Percentiles rank a stretch among this genome's conserved stretches.
Conservation (phyloP, 2,113 vertebrate species). For the Nerophis lumbriciformis region DNA sequence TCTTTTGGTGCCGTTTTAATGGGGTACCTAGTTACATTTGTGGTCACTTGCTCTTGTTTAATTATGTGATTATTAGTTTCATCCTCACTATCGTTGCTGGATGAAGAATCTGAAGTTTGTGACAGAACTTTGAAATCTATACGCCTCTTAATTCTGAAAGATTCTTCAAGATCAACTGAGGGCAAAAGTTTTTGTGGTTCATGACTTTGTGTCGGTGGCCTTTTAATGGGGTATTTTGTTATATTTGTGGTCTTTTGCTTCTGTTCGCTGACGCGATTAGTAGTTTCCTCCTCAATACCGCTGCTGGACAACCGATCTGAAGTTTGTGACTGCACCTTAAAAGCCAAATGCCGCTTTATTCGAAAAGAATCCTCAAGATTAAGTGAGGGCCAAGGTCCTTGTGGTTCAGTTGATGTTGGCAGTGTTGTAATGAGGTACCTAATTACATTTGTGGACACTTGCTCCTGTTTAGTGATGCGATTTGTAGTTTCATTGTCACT, state of each 20-base stretch:
- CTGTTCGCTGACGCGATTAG: too few relatives aligned
- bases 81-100: slow-evolving; percentile 24
- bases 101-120: slow-evolving; percentile 4
- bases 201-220: rapidly evolving
- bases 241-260: not conserved
- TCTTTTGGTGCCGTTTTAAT: not conserved
- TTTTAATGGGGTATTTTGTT: not conserved
- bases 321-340: not conserved
- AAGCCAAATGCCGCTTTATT: not conserved
- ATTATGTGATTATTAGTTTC: not conserved
- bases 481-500: too few relatives aligned
- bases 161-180: not conserved
- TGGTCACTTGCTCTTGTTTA: not conserved
- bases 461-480: too few relatives aligned
- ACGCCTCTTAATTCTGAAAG: not conserved
- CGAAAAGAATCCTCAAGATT: not conserved
- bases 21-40: not conserved
- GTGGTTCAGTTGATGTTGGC: rapidly evolving
- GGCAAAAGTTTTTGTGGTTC: not conserved
- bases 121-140: slow-evolving; percentile 10
- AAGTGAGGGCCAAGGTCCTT: not conserved
- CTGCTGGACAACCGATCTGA: slow-evolving; percentile 10
- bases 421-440: not conserved
- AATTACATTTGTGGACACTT: too few relatives aligned
- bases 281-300: not conserved